A percentile compares a stretch with the other conserved stretches of the same genome.
phyloP scores from a whole-genome alignment of 2,113 vertebrate species.

The Plestiodon gilberti region DNA sequence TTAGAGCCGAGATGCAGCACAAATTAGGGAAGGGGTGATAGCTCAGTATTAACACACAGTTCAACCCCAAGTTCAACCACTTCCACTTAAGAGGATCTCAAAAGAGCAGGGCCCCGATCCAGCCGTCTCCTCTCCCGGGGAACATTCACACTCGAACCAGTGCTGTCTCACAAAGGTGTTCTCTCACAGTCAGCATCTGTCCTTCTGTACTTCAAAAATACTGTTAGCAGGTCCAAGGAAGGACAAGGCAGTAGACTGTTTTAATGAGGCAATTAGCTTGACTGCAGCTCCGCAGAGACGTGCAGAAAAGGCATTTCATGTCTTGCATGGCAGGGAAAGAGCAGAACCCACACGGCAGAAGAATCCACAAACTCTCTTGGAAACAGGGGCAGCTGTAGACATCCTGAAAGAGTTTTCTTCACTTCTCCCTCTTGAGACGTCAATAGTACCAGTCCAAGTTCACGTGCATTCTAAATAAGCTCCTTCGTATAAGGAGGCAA shows the following conservation, averaged over 20 bases:
- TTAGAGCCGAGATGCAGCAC: not conserved
- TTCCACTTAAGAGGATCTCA: not conserved
- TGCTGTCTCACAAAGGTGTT: not conserved
- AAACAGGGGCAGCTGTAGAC: not conserved
- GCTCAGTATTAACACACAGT: not conserved
- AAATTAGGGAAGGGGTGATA: too few relatives aligned
- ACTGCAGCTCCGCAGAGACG: not conserved
- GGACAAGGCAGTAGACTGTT: not conserved
- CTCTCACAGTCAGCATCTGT: rapidly evolving
- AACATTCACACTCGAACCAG: not conserved
- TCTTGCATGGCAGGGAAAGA: not conserved
- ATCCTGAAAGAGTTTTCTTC: constrained; percentile 26
- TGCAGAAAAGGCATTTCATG: rapidly evolving
- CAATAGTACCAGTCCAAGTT: constrained; percentile 8
- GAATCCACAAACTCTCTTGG: constrained; percentile 10
- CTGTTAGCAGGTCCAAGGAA: constrained; percentile 9
- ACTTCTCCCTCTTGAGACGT: constrained; percentile 37
- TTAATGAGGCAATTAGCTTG: rapidly evolving
- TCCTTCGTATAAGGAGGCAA: constrained; percentile 65
- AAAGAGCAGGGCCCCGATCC: not conserved
- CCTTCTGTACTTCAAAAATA: not conserved
- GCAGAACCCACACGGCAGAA: not conserved
- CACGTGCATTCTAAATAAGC: constrained; percentile 22
- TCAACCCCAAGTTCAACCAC: not conserved
- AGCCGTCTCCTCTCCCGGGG: not conserved